Conservation (phyloP, 2,797 vertebrate genomes). For the Sylvia borin region DNA sequence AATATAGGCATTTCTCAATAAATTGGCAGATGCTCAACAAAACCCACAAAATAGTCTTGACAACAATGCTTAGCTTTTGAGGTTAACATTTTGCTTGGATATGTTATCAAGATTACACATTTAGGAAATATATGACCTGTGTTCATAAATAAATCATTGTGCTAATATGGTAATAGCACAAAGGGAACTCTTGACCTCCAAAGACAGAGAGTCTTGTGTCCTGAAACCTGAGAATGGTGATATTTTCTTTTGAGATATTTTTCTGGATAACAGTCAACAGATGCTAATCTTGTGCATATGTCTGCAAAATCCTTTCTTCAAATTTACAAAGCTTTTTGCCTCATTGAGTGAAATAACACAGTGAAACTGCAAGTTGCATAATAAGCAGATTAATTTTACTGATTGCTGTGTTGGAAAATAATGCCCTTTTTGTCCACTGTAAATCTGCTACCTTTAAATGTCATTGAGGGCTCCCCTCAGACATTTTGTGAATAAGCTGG, state of each 20-base stretch:
- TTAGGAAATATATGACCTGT: neutral
- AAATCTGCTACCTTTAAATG: neutral
- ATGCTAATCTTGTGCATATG: slow-evolving; percentile 3
- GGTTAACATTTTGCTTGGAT: neutral
- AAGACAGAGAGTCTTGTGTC: neutral
- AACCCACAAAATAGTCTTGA: neutral
- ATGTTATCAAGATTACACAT: neutral
- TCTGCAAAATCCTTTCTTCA: slow-evolving; percentile 43
- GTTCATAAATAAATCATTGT: neutral
- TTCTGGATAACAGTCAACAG: neutral
- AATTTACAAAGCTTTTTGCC: slow-evolving; percentile 43
- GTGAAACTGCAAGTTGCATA: neutral
- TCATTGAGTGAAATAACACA: neutral
- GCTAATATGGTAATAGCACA: neutral
- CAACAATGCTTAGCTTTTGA: neutral
- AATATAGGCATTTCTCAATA: neutral
- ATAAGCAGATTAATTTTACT: slow-evolving; percentile 22
- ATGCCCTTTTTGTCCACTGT: neutral
- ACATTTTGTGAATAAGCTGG: neutral
- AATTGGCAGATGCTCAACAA: neutral
- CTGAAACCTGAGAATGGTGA: neutral
- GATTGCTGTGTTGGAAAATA: neutral
- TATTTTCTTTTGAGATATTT: neutral
- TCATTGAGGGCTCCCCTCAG: neutral
- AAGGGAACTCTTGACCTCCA: neutral